Conservation (phyloP, 1,140 invertebrate genomes). For the Acromyrmex echinatior region DNA sequence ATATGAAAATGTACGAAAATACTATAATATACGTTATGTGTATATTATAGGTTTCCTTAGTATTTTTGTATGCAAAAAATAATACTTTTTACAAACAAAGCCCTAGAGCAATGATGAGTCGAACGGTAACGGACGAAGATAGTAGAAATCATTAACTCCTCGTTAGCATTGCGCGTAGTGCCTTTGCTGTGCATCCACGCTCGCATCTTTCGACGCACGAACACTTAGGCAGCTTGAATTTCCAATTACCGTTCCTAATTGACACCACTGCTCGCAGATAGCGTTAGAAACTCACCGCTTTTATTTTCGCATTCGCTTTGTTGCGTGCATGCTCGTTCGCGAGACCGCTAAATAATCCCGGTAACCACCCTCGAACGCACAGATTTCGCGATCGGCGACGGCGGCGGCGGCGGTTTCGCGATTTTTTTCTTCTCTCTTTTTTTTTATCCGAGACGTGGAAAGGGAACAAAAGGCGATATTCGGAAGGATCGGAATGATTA, state of each 20-base stretch:
- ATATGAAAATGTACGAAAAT: too few species aligned
- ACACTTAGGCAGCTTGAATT: constrained; percentile 43
- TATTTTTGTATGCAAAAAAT: too few species aligned
- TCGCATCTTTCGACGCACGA: not conserved
- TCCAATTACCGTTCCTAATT: constrained; percentile 55
- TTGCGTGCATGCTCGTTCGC: constrained; percentile 7
- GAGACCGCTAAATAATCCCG: constrained; percentile 20
- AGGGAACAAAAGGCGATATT: not conserved
- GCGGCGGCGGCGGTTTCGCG: not conserved
- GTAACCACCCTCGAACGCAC: not conserved
- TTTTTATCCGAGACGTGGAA: not conserved
- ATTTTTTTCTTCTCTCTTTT: not conserved
- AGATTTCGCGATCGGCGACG: constrained; percentile 9
- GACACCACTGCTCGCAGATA: constrained; percentile 33
- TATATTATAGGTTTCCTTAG: too few species aligned
- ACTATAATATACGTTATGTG: too few species aligned
- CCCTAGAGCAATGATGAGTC: not conserved
- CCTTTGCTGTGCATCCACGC: not conserved
- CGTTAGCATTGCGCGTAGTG: not conserved
- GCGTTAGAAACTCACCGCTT: constrained; percentile 9
- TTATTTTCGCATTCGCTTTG: constrained; percentile 31
- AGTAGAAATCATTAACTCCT: constrained; percentile 17
- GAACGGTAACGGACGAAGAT: not conserved
- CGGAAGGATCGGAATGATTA: constrained; percentile 32
- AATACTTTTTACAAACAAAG: too few species aligned